phyloP scores from a whole-genome alignment of 2,113 vertebrate species.

The Phylloscopus whistleri region DNA sequence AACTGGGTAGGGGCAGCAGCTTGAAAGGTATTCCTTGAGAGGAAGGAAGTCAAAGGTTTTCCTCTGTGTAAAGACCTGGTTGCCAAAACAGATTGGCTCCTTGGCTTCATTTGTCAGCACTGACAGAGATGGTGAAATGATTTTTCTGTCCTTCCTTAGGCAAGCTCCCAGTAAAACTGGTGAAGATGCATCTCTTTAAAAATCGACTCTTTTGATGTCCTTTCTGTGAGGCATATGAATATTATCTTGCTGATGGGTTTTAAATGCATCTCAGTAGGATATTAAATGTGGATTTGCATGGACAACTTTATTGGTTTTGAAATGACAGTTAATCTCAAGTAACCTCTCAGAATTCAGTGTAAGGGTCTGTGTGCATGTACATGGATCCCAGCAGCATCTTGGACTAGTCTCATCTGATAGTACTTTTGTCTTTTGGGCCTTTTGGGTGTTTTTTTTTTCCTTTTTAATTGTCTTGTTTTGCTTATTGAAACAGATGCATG shows the following conservation, averaged over 20 bases:
- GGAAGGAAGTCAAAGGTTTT: not conserved
- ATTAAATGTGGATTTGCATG: slow-evolving; percentile 47
- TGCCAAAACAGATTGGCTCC: not conserved
- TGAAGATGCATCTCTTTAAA: not conserved
- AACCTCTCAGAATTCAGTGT: not conserved
- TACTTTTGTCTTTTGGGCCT: not conserved
- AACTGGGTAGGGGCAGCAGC: not conserved
- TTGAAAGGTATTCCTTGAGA: not conserved
- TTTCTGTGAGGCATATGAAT: slow-evolving; percentile 22
- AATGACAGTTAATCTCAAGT: slow-evolving; percentile 30
- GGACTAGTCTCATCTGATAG: not conserved
- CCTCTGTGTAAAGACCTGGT: not conserved
- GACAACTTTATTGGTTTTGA: slow-evolving; percentile 35
- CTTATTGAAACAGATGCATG: not conserved
- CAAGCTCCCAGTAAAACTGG: not conserved
- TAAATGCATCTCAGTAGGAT: slow-evolving; percentile 46
- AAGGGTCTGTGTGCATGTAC: not conserved
- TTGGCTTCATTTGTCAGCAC: not conserved
- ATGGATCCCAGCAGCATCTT: not conserved
- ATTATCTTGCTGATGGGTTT: slow-evolving; percentile 30
- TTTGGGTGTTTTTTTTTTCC: not conserved
- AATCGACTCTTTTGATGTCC: not conserved
- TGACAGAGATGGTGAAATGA: not conserved
- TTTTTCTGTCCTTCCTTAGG: not conserved
- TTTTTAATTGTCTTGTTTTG: slow-evolving; percentile 16